Conservation (phyloP, 2,888 invertebrate species). For the Scotopteryx bipunctaria region DNA sequence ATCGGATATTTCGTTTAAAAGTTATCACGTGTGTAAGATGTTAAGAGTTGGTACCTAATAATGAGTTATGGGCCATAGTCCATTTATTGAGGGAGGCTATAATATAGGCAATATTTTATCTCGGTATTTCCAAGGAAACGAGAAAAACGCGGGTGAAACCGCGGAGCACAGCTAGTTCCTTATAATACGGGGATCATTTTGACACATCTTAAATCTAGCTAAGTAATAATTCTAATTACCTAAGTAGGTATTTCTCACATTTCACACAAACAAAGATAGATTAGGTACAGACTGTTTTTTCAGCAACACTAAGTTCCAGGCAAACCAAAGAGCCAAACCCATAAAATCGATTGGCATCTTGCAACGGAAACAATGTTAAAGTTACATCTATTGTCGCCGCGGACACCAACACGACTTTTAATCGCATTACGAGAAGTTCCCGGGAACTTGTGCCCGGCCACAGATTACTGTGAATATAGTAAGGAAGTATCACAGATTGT, state of each 20-base stretch:
- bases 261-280: background rate
- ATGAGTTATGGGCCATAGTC: too few relatives aligned
- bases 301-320: conserved; percentile 12
- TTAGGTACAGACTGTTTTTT: conserved; percentile 3
- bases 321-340: too few relatives aligned
- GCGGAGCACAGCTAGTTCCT: background rate
- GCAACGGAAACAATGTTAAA: conserved; percentile 60
- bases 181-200: too few relatives aligned
- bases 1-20: too few relatives aligned
- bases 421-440: conserved; percentile 60
- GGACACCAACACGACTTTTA: conserved; percentile 58
- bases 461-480: conserved; percentile 39
- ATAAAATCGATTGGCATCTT: conserved; percentile 32
- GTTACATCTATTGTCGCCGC: conserved; percentile 61
- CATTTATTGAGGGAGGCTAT: too few relatives aligned
- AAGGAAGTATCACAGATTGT: conserved; percentile 3
- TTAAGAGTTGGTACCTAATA: too few relatives aligned
- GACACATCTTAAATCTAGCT: too few relatives aligned
- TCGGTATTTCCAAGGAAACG: too few relatives aligned
- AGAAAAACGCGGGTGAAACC: too few relatives aligned
- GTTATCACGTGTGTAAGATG: too few relatives aligned
- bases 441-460: conserved; percentile 41
- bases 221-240: too few relatives aligned
- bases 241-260: background rate
- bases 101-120: too few relatives aligned